Evolutionary conservation across 1,140 invertebrate genomes (phyloP).

Genomic region (Hetaerina americana): DNA sequence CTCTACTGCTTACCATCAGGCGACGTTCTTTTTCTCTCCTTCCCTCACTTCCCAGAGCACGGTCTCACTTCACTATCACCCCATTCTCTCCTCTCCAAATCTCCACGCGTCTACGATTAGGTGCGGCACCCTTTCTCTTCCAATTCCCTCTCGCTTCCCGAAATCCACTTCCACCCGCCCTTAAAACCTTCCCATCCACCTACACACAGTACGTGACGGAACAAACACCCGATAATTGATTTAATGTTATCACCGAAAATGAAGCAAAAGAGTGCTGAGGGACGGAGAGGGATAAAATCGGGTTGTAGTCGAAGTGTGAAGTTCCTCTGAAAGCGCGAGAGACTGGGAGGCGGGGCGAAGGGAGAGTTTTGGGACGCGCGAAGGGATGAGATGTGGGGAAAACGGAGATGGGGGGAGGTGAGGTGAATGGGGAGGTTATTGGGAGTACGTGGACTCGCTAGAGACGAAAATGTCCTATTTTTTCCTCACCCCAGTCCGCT

Average conservation of each 20-base stretch:
- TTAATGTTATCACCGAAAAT: neutral
- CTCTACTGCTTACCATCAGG: no score
- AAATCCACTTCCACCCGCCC: neutral
- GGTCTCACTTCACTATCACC: no score
- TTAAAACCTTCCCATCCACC: neutral
- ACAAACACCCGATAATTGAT: neutral
- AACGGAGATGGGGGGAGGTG: neutral
- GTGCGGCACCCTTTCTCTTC: neutral
- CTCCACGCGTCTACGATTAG: neutral
- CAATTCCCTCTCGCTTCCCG: neutral
- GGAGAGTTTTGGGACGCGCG: no score
- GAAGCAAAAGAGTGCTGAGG: no score
- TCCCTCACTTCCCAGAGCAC: no score
- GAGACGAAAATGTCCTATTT: neutral
- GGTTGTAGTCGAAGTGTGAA: neutral
- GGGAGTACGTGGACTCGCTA: neutral
- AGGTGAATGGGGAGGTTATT: neutral
- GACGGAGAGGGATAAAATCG: neutral
- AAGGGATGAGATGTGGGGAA: no score
- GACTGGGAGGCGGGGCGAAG: no score
- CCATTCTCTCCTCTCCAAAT: neutral
- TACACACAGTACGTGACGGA: neutral
- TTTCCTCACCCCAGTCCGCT: neutral
- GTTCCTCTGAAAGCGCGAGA: no score
- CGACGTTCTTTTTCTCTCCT: no score